Percentiles rank a stretch among this genome's conserved stretches.
Conservation (phyloP, 2,113 vertebrate species). For the Pontoporia blainvillei region DNA sequence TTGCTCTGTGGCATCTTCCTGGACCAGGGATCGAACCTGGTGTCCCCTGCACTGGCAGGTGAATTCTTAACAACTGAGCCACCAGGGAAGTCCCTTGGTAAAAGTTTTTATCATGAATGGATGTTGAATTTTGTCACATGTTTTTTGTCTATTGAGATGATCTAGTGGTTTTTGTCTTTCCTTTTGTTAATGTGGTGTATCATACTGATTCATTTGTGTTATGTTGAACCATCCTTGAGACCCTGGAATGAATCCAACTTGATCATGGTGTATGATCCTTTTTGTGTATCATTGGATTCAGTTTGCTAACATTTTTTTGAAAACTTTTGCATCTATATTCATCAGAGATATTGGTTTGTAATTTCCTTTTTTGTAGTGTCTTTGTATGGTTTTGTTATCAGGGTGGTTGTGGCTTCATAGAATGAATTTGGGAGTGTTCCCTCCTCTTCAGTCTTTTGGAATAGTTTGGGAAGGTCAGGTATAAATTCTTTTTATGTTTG, state of each 20-base stretch:
- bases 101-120: not conserved
- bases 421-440: not conserved
- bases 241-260: not conserved
- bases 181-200: not conserved
- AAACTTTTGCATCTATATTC: not conserved
- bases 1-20: no score
- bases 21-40: no score
- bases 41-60: no score
- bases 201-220: not conserved
- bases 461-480: not conserved
- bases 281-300: not conserved
- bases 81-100: not conserved
- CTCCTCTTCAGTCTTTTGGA: not conserved
- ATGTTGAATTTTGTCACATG: not conserved
- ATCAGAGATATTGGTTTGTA: not conserved
- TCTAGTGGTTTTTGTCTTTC: not conserved
- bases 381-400: not conserved
- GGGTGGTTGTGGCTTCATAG: not conserved
- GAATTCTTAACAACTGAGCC: no score
- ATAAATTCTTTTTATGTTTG: not conserved
- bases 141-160: not conserved
- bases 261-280: not conserved
- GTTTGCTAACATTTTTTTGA: not conserved
- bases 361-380: not conserved
- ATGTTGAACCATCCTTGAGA: not conserved